phyloP scores from a whole-genome alignment of 2,888 invertebrate species.

The Scaptomyza flava region DNA sequence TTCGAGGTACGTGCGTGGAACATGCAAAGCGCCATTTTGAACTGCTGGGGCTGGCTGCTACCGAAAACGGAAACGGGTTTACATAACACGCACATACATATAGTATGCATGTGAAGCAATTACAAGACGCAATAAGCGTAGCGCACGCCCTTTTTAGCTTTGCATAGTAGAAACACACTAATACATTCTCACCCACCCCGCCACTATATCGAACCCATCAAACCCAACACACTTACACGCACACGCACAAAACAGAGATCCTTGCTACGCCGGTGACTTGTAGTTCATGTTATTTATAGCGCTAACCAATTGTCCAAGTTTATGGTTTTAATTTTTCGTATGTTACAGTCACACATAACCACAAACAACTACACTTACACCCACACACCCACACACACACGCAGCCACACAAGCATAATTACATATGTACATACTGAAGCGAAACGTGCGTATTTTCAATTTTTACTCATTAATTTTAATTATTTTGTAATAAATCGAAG shows the following conservation, averaged over 20 bases:
- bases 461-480: conserved; percentile 79
- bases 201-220: background rate
- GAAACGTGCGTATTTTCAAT: conserved; percentile 76
- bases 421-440: conserved; percentile 24
- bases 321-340: conserved; percentile 65
- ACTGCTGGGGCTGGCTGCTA: conserved; percentile 4
- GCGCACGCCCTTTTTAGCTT: conserved; percentile 24
- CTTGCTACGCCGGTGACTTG: background rate
- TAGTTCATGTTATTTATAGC: conserved; percentile 39
- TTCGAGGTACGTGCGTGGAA: background rate
- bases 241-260: background rate
- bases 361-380: conserved; percentile 9
- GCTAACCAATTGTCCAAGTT: conserved; percentile 65
- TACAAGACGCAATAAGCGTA: conserved; percentile 24
- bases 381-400: conserved; percentile 13
- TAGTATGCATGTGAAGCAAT: conserved; percentile 28
- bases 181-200: background rate
- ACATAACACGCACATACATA: conserved; percentile 20
- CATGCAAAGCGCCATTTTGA: conserved; percentile 41
- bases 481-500: conserved; percentile 80
- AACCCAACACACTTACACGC: background rate
- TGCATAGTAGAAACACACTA: conserved; percentile 34
- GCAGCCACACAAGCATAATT: conserved; percentile 8
- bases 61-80: conserved; percentile 59
- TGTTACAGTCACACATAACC: conserved; percentile 25